A percentile compares a stretch with the other conserved stretches of the same genome.
Conservation (phyloP, 2,888 invertebrate species). For the Choristoneura rosaceana region DNA sequence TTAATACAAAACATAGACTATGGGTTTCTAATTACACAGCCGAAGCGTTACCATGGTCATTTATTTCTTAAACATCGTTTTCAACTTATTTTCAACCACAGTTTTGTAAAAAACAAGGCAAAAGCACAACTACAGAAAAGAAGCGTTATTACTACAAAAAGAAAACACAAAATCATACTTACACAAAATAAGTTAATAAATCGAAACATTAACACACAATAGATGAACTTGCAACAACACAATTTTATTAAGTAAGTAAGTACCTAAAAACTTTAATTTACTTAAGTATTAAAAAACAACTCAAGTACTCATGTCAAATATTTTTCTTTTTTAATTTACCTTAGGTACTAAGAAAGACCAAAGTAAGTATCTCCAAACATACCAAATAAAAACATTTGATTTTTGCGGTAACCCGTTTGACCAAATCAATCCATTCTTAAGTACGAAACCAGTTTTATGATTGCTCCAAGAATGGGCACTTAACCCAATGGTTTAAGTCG, state of each 20-base stretch:
- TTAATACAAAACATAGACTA: not conserved
- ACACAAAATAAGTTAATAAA: conserved; percentile 24
- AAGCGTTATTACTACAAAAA: conserved; percentile 7
- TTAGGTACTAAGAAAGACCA: not conserved
- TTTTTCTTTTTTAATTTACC: not conserved
- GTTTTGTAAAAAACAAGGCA: not conserved
- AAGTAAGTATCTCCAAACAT: not conserved
- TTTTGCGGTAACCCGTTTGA: conserved; percentile 12
- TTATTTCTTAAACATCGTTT: not conserved
- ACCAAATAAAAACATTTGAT: not conserved
- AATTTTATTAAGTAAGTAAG: not conserved
- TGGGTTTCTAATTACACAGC: not conserved
- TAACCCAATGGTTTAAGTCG: conserved; percentile 12
- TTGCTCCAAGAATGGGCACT: conserved; percentile 8
- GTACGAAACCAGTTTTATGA: not conserved
- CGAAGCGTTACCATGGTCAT: not conserved
- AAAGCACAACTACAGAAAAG: not conserved
- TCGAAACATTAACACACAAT: not conserved
- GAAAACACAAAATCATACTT: conserved; percentile 31
- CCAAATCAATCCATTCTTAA: conserved; percentile 6
- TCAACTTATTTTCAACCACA: not conserved
- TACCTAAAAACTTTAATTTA: no score
- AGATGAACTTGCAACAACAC: not conserved
- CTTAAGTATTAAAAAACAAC: no score
- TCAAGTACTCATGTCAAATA: no score